Evolutionary conservation across 2,888 invertebrate species (phyloP).

Genomic region (Cryptus viduatorius): DNA sequence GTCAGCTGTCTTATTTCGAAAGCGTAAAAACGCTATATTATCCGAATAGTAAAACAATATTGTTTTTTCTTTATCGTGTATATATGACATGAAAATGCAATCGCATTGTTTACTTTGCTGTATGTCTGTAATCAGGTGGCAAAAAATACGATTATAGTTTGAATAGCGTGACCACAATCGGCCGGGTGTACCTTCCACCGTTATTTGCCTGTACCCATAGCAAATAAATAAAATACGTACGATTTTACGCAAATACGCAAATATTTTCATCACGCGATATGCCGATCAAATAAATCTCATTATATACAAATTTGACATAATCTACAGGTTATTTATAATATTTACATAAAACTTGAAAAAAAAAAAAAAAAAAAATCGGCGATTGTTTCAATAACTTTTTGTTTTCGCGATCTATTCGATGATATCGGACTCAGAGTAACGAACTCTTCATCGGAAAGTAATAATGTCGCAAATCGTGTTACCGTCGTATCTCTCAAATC

Average conservation of each 20-base stretch:
- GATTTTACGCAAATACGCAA: no score
- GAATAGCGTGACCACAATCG: background rate
- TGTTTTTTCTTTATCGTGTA: background rate
- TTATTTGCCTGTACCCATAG: background rate
- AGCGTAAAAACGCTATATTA: background rate
- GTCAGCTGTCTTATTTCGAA: constrained; percentile 31
- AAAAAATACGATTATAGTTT: background rate
- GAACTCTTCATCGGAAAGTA: background rate
- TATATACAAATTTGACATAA: background rate
- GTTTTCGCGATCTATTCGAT: background rate
- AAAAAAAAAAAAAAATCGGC: background rate
- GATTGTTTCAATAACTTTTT: background rate
- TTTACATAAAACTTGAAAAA: background rate
- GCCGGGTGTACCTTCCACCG: background rate
- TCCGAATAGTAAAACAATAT: background rate
- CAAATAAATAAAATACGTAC: constrained; percentile 7
- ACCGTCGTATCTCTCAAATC: background rate
- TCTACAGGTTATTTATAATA: background rate
- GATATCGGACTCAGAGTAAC: background rate
- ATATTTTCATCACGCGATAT: background rate
- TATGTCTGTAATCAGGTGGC: background rate
- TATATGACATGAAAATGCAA: background rate
- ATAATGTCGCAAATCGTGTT: background rate
- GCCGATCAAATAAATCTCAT: background rate
- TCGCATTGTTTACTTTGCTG: background rate